Conservation (phyloP, 2,888 invertebrate genomes). For the Aquatica leii region DNA sequence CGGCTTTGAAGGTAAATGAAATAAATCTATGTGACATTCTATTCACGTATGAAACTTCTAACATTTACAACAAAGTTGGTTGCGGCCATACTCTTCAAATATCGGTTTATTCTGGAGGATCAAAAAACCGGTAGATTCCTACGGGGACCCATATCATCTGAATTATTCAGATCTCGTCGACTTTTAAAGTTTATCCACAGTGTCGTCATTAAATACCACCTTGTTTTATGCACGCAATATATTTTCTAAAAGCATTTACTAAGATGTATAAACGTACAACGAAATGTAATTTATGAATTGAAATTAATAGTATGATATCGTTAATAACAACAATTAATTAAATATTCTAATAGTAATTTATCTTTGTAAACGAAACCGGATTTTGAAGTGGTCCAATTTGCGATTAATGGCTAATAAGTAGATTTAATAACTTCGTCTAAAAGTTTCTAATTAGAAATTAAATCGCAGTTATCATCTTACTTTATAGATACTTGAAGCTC, state of each 20-base stretch:
- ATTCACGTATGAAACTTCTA: conserved; percentile 30
- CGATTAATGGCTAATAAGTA: conserved; percentile 42
- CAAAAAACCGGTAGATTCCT: conserved; percentile 23
- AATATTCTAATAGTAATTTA: conserved; percentile 44
- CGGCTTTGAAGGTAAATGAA: conserved; percentile 17
- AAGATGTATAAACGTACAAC: no score
- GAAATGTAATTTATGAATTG: no score
- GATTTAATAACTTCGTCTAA: conserved; percentile 45
- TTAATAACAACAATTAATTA: conserved; percentile 20
- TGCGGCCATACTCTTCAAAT: conserved; percentile 26
- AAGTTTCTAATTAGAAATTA: conserved; percentile 48
- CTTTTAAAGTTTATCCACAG: conserved; percentile 52
- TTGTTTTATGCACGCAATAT: conserved; percentile 50
- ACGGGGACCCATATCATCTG: conserved; percentile 36
- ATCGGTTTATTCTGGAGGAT: conserved; percentile 17
- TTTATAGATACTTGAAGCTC: conserved; percentile 50
- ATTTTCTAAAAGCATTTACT: neutral
- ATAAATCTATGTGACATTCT: conserved; percentile 24
- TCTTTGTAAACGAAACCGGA: conserved; percentile 35
- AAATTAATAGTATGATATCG: neutral
- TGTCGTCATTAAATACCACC: conserved; percentile 55
- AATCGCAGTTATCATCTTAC: conserved; percentile 37
- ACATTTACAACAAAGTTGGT: conserved; percentile 34
- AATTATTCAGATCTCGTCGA: conserved; percentile 55
- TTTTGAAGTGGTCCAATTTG: conserved; percentile 30